These are phyloP conservation scores for Balearica regulorum DNA, from an alignment of 2,797 vertebrate species.

Conservation along the genomic window DNA sequence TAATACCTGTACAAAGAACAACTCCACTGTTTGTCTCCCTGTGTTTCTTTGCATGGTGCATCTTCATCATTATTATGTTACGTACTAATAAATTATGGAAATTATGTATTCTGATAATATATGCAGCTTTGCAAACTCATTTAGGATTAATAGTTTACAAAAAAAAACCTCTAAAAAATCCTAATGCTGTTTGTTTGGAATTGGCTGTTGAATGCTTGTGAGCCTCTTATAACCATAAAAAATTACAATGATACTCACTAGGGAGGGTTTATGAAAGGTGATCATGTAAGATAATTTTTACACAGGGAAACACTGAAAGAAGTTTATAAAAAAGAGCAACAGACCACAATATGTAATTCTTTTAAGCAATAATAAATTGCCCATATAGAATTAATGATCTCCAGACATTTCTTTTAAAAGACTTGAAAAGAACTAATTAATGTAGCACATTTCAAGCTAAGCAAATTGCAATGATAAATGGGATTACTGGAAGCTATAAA, in stretches of 20 bases:
- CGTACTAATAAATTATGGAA: background rate
- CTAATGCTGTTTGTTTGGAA: background rate
- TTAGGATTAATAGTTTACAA: background rate
- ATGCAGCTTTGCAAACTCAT: background rate
- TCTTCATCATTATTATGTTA: background rate
- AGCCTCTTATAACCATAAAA: background rate
- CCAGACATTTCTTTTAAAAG: slow-evolving; percentile 61
- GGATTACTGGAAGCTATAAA: slow-evolving; percentile 62
- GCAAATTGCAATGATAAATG: slow-evolving; percentile 69
- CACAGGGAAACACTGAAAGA: background rate
- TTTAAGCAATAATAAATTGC: slow-evolving; percentile 64
- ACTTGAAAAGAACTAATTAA: slow-evolving; percentile 69
- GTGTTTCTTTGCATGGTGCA: background rate
- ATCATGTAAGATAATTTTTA: slow-evolving; percentile 54
- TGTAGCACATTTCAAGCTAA: slow-evolving; percentile 59
- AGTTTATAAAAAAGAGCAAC: slow-evolving; percentile 8
- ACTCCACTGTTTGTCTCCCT: background rate
- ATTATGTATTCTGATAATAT: background rate
- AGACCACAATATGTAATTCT: slow-evolving; percentile 37
- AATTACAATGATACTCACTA: background rate
- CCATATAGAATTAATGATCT: slow-evolving; percentile 64
- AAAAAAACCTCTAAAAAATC: background rate
- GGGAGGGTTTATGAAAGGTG: slow-evolving; percentile 27
- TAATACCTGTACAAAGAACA: background rate
- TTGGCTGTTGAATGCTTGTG: background rate